Base-by-base conservation (phyloP, 2,113 vertebrate genomes). In the Erythrolamprus reginae region DNA sequence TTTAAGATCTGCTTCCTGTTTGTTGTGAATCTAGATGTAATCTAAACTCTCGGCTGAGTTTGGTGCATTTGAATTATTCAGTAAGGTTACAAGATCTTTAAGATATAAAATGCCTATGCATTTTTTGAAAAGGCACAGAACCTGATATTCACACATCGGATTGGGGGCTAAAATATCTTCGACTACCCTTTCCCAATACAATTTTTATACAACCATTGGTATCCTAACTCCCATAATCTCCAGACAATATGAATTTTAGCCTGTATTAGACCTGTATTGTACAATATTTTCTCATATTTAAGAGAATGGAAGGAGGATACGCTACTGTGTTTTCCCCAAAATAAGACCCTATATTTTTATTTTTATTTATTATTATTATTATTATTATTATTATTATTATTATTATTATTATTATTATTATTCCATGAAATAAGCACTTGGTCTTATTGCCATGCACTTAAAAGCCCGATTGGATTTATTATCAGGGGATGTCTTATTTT, bases 71-170 rank as follows among this genome's bases (percentile, higher is more conserved):
- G 97, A 97, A 95, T 96, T 96, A 97, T 96, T 98, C 97, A 98
- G 96, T 98, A 97, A 19, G 96, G 97, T 98, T 97, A 97, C 96
- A 97, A 97, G 97, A 97, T 96, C 96, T 96, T 26, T 95, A 95
- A 96, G 95, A 98, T 97, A 98, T 97, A 97, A 98, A 97, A 98
- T 98, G 97, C 97, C 96, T 97, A 96, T 97, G 97, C 97, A 97
- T 97, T 58, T 95, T 96, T 91, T 95, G 95, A 93, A 90, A 93
- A 90, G 89, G 95, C 93, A 91, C 91, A 89, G 93, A 89, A 94
- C 92, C 93, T 86, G 52, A 28, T 84, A 2, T 47, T 56, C 77
- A 45, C 17, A 26, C 38, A 47, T 9, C 28, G 33, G 33, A 53
- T 53, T 23, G 33, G n/a, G 88, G 26, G 48, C 9, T 87, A 61